Percentiles rank a stretch among this genome's conserved stretches.
Evolutionary conservation across 2,113 vertebrate species (phyloP).

Genomic region (Camelus bactrianus): DNA sequence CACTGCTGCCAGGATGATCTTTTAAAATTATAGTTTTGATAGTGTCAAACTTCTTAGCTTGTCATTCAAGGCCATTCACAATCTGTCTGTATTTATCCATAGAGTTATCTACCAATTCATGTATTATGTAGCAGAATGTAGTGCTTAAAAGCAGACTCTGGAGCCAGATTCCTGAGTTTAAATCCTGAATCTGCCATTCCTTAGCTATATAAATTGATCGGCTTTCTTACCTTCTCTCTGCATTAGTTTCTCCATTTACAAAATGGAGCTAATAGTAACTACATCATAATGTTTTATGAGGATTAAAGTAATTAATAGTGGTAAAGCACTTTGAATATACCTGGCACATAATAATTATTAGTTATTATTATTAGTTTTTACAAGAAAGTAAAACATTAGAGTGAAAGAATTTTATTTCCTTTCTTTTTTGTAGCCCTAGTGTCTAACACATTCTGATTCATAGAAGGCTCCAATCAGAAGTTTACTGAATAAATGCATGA

Average conservation of each 20-base stretch:
- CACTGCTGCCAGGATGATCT: background rate
- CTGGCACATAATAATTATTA: background rate
- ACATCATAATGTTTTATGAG: background rate
- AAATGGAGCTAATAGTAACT: background rate
- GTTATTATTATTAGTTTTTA: background rate
- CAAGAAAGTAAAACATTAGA: background rate
- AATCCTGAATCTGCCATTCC: background rate
- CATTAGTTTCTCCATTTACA: background rate
- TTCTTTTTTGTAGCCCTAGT: background rate
- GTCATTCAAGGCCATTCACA: conserved; percentile 39
- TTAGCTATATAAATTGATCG: background rate
- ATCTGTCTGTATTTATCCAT: background rate
- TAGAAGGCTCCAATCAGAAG: background rate
- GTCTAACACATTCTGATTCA: background rate
- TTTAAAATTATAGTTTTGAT: conserved; percentile 47
- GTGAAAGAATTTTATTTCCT: background rate
- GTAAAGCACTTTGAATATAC: background rate
- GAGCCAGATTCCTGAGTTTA: background rate
- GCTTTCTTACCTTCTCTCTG: background rate
- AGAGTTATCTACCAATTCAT: background rate
- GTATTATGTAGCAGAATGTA: background rate
- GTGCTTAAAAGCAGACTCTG: background rate
- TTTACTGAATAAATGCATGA: background rate
- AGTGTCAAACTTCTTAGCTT: conserved; percentile 43
- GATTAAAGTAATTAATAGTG: background rate